These are phyloP conservation scores for Melanerpes formicivorus DNA, from an alignment of 2,113 vertebrate species.

Conservation along the genomic window DNA sequence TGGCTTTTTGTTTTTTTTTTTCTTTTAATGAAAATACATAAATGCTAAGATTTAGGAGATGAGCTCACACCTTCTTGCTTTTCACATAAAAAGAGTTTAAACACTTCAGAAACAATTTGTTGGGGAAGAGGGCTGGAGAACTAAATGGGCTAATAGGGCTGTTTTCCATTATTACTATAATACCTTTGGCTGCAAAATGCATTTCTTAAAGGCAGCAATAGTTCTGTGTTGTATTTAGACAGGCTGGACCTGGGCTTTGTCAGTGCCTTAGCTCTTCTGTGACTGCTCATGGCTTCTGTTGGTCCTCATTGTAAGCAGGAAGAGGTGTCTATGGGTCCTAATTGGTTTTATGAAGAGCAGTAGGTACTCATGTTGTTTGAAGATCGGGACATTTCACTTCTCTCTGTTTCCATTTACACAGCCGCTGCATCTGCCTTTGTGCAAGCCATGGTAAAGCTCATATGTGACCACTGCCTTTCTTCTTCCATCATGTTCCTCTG, in stretches of 20 bases:
- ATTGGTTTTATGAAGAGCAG: background rate
- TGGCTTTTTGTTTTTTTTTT: background rate
- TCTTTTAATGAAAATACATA: background rate
- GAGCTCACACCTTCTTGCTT: background rate
- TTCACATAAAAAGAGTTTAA: background rate
- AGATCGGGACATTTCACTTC: background rate
- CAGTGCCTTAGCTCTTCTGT: background rate
- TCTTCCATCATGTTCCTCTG: background rate
- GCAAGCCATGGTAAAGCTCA: background rate
- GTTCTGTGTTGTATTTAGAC: background rate
- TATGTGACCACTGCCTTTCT: background rate
- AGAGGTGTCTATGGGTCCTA: background rate
- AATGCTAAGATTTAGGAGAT: background rate
- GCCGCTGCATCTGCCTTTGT: background rate
- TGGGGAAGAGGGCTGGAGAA: background rate
- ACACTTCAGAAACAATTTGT: background rate
- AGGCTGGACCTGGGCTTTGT: background rate
- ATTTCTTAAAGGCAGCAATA: background rate
- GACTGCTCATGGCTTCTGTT: rapidly evolving
- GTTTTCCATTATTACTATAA: background rate
- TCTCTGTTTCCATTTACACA: background rate
- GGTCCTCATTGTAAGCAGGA: background rate
- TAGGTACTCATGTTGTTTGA: background rate
- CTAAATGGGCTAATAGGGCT: background rate
- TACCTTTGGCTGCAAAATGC: background rate